Evolutionary conservation across 2,888 invertebrate species (phyloP), one percentile per base, ranked within the genome.

Genomic region (Phrixothrix hirtus): DNA sequence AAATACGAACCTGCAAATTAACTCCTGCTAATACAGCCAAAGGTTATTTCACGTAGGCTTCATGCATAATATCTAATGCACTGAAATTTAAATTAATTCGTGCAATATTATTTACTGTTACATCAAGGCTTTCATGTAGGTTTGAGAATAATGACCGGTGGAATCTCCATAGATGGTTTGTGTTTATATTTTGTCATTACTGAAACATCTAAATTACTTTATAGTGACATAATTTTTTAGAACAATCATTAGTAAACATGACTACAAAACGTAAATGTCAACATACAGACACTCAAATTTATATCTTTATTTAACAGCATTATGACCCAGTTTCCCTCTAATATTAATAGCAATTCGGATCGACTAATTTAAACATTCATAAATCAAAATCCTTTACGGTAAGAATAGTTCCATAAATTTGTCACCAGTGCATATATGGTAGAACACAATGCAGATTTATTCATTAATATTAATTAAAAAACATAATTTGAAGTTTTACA

Each of bases 1-100:
- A 43, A 32, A 43, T 21, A 29, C 48, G 48, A 41, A 36, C 41
- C 41, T 48, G 41, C 48, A 48, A 48, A 48, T 48, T 41, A 48
- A 39, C 39, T 36, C 39, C 34, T 48, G 48, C 41, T 48, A 48
- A 48, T 48, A 26, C 35, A 48, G 15, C 21, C 34, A 48, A 41
- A 48, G 48, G 48, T 48, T 32, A 35, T 26, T n/a, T 34, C 17
- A 21, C 30, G 41, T 48, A 48, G 41, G 48, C 34, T 41, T 41
- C 32, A 27, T 36, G 41, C 48, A 48, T 48, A 41, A 48, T 48
- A 17, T 46, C 13, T 31, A 46, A 15, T 44, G 44, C 35, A 27
- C 26, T 27, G 26, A 10, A 34, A 31, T 17, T 45, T 16, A 37
- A 45, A 45, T 37, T 36, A 45, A 45, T 37, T 45, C 45, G 30